Percentiles rank a stretch among this genome's conserved stretches.
Evolutionary conservation across 2,888 invertebrate species (phyloP).

Genomic region (Andrena flavipes): DNA sequence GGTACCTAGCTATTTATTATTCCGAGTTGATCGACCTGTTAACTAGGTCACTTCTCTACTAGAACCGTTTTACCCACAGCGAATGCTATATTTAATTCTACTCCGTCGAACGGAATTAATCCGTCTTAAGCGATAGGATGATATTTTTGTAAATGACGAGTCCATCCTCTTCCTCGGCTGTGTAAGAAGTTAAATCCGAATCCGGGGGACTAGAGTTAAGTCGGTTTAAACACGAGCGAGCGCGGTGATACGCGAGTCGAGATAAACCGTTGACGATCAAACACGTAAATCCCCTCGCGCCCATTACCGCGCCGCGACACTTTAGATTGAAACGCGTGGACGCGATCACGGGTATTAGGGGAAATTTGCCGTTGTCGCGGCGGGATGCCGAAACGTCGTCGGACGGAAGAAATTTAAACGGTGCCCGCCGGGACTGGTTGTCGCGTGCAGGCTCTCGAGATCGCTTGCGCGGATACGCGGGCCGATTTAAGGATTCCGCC

Average conservation of each 20-base stretch:
- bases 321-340: background rate
- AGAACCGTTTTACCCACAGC: too few species aligned
- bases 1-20: too few species aligned
- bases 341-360: background rate
- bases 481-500: conserved; percentile 55
- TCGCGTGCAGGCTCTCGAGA: conserved; percentile 52
- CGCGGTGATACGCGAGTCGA: background rate
- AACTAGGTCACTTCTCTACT: too few species aligned
- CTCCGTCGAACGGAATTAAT: too few species aligned
- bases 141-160: too few species aligned
- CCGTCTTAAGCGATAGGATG: too few species aligned
- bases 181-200: too few species aligned
- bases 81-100: too few species aligned
- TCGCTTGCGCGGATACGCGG: conserved; percentile 26
- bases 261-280: background rate
- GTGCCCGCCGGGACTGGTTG: background rate
- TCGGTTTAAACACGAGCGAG: too few species aligned
- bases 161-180: too few species aligned
- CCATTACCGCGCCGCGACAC: conserved; percentile 16
- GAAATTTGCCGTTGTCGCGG: background rate
- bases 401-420: conserved; percentile 28
- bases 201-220: too few species aligned
- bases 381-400: background rate
- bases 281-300: background rate
- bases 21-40: too few species aligned